Conservation (phyloP, 2,113 vertebrate species). For the rabbit (Oryctolagus cuniculus) region DNA sequence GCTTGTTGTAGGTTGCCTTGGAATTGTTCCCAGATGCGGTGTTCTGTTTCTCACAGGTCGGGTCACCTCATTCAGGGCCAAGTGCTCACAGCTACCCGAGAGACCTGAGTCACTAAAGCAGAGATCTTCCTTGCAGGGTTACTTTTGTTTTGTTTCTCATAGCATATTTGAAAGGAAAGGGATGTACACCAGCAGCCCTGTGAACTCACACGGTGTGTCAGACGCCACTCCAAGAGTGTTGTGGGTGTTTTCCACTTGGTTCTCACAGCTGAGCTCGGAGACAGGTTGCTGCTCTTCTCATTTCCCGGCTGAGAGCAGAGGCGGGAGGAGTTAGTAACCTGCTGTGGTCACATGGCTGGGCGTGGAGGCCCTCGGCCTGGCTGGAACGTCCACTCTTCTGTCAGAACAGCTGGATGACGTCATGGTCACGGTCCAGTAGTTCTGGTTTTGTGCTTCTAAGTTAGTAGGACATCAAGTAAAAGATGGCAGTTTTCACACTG, state of each 20-base stretch:
- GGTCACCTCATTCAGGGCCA: not conserved
- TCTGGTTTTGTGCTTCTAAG: not conserved
- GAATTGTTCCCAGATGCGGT: not conserved
- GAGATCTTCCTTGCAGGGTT: not conserved
- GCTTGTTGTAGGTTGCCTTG: not conserved
- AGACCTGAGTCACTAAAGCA: not conserved
- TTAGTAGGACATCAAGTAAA: not conserved
- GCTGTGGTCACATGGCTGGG: not conserved
- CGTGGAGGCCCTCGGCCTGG: not conserved
- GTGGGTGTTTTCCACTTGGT: not conserved
- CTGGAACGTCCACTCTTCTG: not conserved
- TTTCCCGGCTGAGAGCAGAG: not conserved
- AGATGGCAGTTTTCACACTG: not conserved
- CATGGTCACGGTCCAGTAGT: not conserved
- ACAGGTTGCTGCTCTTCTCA: not conserved
- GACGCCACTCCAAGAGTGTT: not conserved
- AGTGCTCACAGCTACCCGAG: not conserved
- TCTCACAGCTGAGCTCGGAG: not conserved
- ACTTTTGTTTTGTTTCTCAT: not conserved
- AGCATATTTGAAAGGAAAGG: slow-evolving; percentile 21
- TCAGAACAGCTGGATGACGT: not conserved
- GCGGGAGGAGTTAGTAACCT: not conserved
- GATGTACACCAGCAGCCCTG: not conserved
- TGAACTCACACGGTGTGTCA: not conserved
- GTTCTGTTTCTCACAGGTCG: not conserved